Evolutionary conservation across 2,797 vertebrate genomes (phyloP).

Genomic region (Graptemys geographica): DNA sequence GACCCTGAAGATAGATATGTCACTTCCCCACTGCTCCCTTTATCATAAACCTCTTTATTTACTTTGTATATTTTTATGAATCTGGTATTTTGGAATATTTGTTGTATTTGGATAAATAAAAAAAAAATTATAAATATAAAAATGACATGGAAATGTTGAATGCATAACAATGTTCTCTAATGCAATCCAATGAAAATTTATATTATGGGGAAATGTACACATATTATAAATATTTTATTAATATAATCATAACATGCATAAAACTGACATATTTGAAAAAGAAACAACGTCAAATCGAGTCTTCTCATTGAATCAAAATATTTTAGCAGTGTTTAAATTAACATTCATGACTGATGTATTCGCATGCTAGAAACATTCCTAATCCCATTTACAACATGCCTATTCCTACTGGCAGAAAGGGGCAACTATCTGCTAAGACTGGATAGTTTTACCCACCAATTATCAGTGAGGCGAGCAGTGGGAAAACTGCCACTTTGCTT

Average conservation of each 20-base stretch:
- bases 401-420: neutral
- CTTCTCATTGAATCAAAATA: conserved; percentile 14
- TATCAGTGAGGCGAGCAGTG: neutral
- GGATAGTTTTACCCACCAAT: neutral
- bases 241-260: conserved; percentile 10
- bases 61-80: neutral
- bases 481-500: neutral
- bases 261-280: conserved; percentile 7
- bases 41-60: neutral
- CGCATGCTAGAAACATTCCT: neutral
- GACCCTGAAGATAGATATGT: neutral
- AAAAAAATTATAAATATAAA: neutral
- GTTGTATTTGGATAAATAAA: neutral
- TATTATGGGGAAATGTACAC: neutral
- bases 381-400: neutral
- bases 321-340: neutral
- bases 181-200: neutral
- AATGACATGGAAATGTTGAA: conserved; percentile 5
- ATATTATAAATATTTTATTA: neutral
- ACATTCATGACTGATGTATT: neutral
- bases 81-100: neutral
- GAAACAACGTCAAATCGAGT: neutral
- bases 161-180: neutral
- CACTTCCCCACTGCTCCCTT: neutral
- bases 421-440: neutral